Base-by-base conservation (phyloP, 1,140 invertebrate genomes). In the Psilanteris sp. region DNA sequence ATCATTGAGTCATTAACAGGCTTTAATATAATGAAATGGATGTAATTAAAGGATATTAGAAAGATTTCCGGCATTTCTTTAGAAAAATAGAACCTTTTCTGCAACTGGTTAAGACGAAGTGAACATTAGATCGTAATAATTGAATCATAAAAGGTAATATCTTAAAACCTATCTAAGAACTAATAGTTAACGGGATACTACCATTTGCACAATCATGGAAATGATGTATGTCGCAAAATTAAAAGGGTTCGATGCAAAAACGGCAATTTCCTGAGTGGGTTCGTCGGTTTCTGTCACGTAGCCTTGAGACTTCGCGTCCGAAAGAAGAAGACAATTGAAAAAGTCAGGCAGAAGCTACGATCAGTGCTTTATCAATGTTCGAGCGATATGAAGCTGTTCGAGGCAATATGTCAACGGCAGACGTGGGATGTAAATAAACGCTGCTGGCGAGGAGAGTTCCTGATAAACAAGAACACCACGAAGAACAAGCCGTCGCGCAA, bases 321-420 rank as follows among this genome's bases (percentile, higher is more conserved):
- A 9, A 46, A 24, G 39, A 24, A 57, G 32, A n/a, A 22, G 26
- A 48, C 3, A 18, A n/a, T n/a, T n/a, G 32, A 10, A 44, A 41
- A 52, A 27, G 16, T 0, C 4, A 11, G 8, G 4, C 55, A 70
- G 59, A 59, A 27, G 6, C 41, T 34, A 15, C 22, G 67, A 55
- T 48, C 67, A 37, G 44, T 55, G 37, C 57, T 71, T 62, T 72
- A 57, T 72, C 68, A 62, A 57, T 55, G 68, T 72, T 64, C 29
- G 26, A 46, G 24, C 22, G 46, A 50, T 64, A 64, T 64, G 55
- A 72, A 72, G 46, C 55, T 72, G 68, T 55, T 54, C 32, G 43
- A 46, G 41, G 64, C 68, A 72, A 72, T 62, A 64, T 48, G 57
- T 62, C 57, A 62, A 26, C 29, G 8, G 22, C 57, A 72, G 68